These are phyloP conservation scores for Pithecia hirsuta DNA, from an alignment of 2,797 vertebrate genomes.

Conservation along the genomic window DNA sequence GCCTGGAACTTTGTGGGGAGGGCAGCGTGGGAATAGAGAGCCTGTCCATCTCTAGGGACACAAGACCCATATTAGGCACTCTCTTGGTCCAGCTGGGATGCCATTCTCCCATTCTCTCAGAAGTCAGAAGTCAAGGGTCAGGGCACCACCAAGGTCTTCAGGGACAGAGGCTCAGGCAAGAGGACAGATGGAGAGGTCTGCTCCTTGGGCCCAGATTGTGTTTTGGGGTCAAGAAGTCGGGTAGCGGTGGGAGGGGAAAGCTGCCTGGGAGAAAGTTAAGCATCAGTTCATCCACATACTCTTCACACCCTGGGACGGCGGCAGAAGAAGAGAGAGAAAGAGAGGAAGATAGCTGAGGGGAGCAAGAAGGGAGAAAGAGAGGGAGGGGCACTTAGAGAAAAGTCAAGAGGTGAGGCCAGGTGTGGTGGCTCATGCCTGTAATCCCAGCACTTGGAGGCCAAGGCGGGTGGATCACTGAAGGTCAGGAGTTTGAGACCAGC, in stretches of 20 bases:
- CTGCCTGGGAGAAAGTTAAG: not conserved
- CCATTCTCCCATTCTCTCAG: slow-evolving; percentile 33
- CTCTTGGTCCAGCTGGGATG: slow-evolving; percentile 38
- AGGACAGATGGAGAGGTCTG: slow-evolving; percentile 51
- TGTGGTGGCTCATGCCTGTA: not conserved
- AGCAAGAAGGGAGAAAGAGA: not conserved
- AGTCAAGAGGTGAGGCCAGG: not conserved
- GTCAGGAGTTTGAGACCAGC: not conserved
- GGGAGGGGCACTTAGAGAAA: not conserved
- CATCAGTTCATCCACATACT: not conserved
- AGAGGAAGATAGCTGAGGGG: not conserved
- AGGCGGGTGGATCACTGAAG: not conserved
- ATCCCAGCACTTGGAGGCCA: not conserved
- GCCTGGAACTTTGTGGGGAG: not conserved
- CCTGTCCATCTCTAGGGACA: slow-evolving; percentile 27
- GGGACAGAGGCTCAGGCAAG: slow-evolving; percentile 3
- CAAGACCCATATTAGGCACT: slow-evolving; percentile 57
- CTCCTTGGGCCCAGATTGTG: not conserved
- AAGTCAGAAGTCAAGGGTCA: slow-evolving; percentile 57
- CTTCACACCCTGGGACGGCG: not conserved
- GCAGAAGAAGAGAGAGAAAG: not conserved
- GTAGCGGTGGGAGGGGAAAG: not conserved
- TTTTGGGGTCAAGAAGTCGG: not conserved
- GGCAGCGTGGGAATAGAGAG: slow-evolving; percentile 14
- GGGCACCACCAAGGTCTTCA: not conserved